Conservation (phyloP, 2,113 vertebrate genomes). For the Sorex araneus region DNA sequence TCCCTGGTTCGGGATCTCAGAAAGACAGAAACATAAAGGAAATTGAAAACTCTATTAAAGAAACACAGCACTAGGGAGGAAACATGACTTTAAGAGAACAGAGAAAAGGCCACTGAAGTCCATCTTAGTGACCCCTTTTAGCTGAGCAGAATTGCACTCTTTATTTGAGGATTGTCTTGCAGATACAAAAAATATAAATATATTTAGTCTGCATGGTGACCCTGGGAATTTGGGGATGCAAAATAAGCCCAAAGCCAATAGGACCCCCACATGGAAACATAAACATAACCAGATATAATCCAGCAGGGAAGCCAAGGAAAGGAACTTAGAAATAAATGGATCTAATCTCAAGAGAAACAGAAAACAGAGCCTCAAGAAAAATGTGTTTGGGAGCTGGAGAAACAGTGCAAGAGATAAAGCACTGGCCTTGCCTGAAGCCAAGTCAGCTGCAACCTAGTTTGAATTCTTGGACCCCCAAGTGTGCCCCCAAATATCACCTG, state of each 20-base stretch:
- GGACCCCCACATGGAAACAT: not conserved
- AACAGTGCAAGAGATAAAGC: too few relatives aligned
- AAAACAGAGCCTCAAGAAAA: not conserved
- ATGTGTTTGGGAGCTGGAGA: not conserved
- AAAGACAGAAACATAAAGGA: slow-evolving; percentile 65
- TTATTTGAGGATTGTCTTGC: slow-evolving; percentile 40
- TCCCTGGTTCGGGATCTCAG: slow-evolving; percentile 24
- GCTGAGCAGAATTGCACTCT: slow-evolving; percentile 4
- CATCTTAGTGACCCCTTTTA: slow-evolving; percentile 51
- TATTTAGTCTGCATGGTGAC: not conserved
- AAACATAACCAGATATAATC: slow-evolving; percentile 7
- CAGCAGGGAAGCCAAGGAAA: not conserved
- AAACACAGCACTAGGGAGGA: slow-evolving; percentile 62
- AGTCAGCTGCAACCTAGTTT: too few relatives aligned
- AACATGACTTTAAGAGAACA: slow-evolving; percentile 10
- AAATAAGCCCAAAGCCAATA: slow-evolving; percentile 16
- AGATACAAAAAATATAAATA: not conserved
- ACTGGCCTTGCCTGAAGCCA: too few relatives aligned
- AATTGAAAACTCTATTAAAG: slow-evolving; percentile 75
- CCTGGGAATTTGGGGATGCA: not conserved
- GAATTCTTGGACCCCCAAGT: too few relatives aligned
- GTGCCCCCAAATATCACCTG: too few relatives aligned
- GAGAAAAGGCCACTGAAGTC: not conserved
- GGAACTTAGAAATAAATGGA: slow-evolving; percentile 29
- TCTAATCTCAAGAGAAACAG: not conserved